Conservation (phyloP, 2,888 invertebrate genomes). For the Corythucha ciliata region DNA sequence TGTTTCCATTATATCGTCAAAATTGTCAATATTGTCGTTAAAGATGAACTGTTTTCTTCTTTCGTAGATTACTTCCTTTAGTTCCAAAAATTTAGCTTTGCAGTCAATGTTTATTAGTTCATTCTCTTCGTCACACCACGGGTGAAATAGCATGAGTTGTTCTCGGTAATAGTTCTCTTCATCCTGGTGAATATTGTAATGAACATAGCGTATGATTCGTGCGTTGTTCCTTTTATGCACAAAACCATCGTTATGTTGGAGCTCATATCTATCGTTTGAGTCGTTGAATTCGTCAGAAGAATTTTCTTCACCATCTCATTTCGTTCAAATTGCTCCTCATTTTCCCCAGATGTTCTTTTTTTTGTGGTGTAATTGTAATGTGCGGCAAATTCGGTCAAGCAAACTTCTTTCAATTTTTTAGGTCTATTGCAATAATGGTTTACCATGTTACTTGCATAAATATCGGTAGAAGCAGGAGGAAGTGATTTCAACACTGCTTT, state of each 20-base stretch:
- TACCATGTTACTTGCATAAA: slow-evolving; percentile 26
- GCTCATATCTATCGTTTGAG: no score
- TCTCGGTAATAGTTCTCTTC: slow-evolving; percentile 32
- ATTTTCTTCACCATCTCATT: no score
- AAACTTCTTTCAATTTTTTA: slow-evolving; percentile 31
- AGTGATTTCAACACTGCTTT: slow-evolving; percentile 5
- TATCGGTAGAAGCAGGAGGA: slow-evolving; percentile 5
- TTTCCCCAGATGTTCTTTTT: not conserved
- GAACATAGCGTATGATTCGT: slow-evolving; percentile 12
- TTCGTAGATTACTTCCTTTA: not conserved
- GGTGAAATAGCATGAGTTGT: slow-evolving; percentile 33
- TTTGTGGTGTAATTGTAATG: slow-evolving; percentile 21
- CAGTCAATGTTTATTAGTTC: slow-evolving; percentile 26
- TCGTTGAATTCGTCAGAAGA: no score
- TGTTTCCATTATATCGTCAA: not conserved
- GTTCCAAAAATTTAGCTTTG: not conserved
- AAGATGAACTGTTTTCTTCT: not conserved
- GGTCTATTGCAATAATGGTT: slow-evolving; percentile 36
- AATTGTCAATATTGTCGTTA: no score
- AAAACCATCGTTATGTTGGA: no score
- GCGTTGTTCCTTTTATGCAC: slow-evolving; percentile 6
- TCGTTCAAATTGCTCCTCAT: no score
- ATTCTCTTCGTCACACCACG: slow-evolving; percentile 32
- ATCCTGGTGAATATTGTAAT: slow-evolving; percentile 26
- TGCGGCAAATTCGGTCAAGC: slow-evolving; percentile 36